A percentile compares a stretch with the other conserved stretches of the same genome.
phyloP scores from a whole-genome alignment of 2,888 invertebrate genomes.

The Adelphocoris suturalis region DNA sequence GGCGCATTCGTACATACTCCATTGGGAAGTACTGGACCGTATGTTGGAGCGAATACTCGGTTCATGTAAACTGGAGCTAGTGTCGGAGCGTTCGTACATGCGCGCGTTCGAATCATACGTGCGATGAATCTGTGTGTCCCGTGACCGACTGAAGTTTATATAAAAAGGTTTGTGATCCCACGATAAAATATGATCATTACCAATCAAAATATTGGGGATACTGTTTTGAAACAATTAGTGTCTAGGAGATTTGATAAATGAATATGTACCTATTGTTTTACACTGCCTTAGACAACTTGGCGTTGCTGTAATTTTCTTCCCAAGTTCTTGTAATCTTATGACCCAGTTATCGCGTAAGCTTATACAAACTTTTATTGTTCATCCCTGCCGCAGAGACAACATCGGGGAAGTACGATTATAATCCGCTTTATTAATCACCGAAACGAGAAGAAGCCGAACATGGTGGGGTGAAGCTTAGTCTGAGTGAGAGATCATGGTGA shows the following conservation, averaged over 20 bases:
- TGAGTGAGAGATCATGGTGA: background rate
- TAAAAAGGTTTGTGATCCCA: background rate
- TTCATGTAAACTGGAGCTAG: too few relatives aligned
- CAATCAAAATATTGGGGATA: background rate
- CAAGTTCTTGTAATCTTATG: background rate
- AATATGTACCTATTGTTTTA: too few relatives aligned
- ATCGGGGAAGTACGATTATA: constrained; percentile 5
- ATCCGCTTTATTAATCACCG: constrained; percentile 40
- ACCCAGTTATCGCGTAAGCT: background rate
- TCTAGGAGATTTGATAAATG: too few relatives aligned
- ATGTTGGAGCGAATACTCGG: too few relatives aligned
- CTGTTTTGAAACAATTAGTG: background rate
- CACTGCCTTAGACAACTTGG: background rate
- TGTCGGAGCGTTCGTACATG: background rate
- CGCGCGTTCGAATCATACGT: background rate
- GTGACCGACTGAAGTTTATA: background rate
- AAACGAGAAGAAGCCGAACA: background rate
- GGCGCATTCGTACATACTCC: too few relatives aligned
- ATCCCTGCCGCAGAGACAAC: background rate
- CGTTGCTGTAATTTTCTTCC: background rate
- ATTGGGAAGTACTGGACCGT: too few relatives aligned
- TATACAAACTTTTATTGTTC: constrained; percentile 26
- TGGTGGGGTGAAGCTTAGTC: constrained; percentile 9
- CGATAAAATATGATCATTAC: background rate
- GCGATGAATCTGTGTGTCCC: background rate